Evolutionary conservation across 2,113 vertebrate species (phyloP).

Genomic region (Crotalus tigris): DNA sequence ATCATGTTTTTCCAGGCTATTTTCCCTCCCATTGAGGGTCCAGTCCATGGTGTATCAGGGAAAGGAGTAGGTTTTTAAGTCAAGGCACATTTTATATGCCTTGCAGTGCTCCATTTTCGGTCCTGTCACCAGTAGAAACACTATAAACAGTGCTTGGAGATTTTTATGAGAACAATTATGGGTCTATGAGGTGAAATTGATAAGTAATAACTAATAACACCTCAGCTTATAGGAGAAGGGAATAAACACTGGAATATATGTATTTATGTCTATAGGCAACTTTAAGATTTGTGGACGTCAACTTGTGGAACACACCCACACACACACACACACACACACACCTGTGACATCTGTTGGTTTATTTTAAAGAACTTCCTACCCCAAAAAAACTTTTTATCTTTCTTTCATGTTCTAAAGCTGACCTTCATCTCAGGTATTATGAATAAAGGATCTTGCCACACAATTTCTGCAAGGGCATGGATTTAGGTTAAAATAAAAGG

Average conservation of each 20-base stretch:
- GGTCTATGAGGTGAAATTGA: background rate
- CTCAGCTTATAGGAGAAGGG: background rate
- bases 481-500: conserved; percentile 17
- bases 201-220: background rate
- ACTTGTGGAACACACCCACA: background rate
- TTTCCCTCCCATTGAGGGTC: background rate
- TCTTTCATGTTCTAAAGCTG: background rate
- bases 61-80: background rate
- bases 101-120: background rate
- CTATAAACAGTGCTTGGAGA: background rate
- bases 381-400: background rate
- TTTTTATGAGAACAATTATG: background rate
- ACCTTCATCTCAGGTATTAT: background rate
- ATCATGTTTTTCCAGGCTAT: background rate
- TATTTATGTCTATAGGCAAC: background rate
- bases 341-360: background rate
- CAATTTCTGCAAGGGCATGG: background rate
- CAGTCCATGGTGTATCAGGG: background rate
- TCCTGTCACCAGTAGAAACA: background rate
- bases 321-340: background rate
- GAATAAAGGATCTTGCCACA: background rate
- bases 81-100: too few species aligned
- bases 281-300: background rate
- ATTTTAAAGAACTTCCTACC: background rate
- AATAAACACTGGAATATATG: background rate